phyloP scores from a whole-genome alignment of 1,140 invertebrate genomes.

The Platyscapa corneri region DNA sequence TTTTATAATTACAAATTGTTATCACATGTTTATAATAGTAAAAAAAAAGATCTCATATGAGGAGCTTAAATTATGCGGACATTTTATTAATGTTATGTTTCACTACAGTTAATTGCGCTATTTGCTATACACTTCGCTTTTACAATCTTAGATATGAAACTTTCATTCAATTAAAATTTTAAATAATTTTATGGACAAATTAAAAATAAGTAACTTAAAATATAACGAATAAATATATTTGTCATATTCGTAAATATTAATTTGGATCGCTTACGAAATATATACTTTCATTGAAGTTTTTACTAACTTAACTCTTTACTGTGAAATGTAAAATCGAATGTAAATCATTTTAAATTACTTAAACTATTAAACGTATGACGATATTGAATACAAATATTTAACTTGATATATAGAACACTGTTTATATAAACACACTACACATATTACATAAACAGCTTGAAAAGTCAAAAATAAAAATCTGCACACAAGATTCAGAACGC shows the following conservation, averaged over 20 bases:
- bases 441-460: conserved; percentile 34
- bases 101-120: neutral
- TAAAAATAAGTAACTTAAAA: neutral
- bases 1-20: no score
- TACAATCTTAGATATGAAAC: no score
- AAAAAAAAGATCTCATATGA: no score
- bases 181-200: neutral
- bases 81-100: no score
- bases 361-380: neutral
- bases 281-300: neutral
- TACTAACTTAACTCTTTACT: neutral
- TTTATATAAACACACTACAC: conserved; percentile 37
- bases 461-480: conserved; percentile 47
- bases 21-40: no score
- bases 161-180: neutral
- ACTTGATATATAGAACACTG: conserved; percentile 43
- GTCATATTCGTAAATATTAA: neutral
- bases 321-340: neutral
- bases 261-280: neutral
- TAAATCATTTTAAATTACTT: neutral
- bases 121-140: neutral
- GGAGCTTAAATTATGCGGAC: no score
- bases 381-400: conserved; percentile 22
- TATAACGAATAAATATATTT: neutral
- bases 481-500: neutral